Conservation (phyloP, 2,797 vertebrate species). For the Hippopotamyrus pictus region DNA sequence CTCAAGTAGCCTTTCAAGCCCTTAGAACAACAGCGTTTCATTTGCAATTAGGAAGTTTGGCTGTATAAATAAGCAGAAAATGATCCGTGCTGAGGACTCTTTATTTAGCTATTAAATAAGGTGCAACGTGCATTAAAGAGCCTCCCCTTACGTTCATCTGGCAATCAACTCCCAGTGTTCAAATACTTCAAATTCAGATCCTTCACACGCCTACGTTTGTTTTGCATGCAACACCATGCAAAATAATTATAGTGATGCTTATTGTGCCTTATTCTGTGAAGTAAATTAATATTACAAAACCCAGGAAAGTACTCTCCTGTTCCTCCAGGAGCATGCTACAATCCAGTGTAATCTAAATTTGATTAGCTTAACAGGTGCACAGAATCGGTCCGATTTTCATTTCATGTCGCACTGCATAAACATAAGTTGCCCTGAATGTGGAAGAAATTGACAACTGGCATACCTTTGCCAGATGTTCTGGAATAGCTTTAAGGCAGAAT, state of each 20-base stretch:
- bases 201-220: not conserved
- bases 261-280: not conserved
- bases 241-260: constrained; percentile 1
- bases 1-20: not conserved
- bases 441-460: not conserved
- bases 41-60: not conserved
- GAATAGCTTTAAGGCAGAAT: not conserved
- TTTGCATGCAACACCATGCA: not conserved
- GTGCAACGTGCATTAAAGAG: not conserved
- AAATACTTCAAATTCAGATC: not conserved
- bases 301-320: not conserved
- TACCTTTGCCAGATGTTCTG: not conserved
- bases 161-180: not conserved
- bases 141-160: not conserved
- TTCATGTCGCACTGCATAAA: not conserved
- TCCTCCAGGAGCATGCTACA: not conserved
- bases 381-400: not conserved
- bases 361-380: not conserved
- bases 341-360: not conserved
- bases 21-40: not conserved
- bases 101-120: not conserved
- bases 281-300: not conserved
- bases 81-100: not conserved
- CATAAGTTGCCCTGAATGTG: not conserved
- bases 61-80: not conserved